Evolutionary conservation across 2,113 vertebrate genomes (phyloP).

Genomic region (Vombatus ursinus): DNA sequence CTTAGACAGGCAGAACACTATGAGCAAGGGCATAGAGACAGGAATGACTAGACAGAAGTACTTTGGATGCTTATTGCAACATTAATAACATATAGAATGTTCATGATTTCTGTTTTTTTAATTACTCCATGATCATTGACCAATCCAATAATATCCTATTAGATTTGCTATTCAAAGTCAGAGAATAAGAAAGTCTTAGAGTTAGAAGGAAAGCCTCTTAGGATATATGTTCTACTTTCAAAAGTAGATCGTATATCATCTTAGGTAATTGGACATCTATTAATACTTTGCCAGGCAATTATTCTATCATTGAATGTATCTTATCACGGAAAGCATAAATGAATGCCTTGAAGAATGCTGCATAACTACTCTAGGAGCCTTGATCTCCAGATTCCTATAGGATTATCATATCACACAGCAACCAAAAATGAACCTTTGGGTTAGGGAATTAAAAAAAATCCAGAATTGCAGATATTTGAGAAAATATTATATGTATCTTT

Average conservation of each 20-base stretch:
- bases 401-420: slow-evolving; percentile 4
- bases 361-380: background rate
- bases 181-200: background rate
- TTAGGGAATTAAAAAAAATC: background rate
- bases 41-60: background rate
- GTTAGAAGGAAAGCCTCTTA: background rate
- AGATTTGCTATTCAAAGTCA: background rate
- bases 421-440: background rate
- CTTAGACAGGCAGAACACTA: background rate
- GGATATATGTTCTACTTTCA: background rate
- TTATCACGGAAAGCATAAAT: background rate
- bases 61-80: background rate
- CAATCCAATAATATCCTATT: background rate
- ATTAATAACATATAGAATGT: background rate
- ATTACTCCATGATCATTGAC: background rate
- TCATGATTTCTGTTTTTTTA: background rate
- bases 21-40: background rate
- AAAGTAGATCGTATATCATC: background rate
- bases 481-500: background rate
- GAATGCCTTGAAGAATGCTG: background rate
- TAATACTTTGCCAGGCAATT: background rate
- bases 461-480: background rate
- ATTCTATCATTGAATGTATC: background rate
- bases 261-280: background rate
- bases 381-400: background rate